phyloP scores from a whole-genome alignment of 2,888 invertebrate genomes.

The Phania funesta region DNA sequence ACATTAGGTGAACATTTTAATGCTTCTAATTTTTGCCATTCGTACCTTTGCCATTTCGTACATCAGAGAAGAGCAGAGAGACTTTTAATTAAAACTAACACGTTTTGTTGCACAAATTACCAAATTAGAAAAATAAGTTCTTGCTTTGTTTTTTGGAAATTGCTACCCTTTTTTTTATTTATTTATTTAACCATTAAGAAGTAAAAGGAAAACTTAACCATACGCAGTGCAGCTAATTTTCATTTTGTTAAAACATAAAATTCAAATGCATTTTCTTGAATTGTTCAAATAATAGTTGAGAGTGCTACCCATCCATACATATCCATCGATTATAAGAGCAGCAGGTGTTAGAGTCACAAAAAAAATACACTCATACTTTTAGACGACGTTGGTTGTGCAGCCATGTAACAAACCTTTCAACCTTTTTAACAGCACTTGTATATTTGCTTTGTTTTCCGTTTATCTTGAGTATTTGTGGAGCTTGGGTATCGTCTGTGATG shows the following conservation, averaged over 20 bases:
- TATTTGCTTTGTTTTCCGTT: conserved; percentile 29
- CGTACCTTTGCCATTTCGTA: conserved; percentile 11
- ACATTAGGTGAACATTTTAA: conserved; percentile 39
- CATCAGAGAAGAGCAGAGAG: conserved; percentile 14
- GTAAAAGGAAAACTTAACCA: conserved; percentile 15
- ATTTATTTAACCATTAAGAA: conserved; percentile 8
- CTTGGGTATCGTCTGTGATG: conserved; percentile 20
- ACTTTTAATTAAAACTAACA: conserved; percentile 66
- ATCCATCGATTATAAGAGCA: conserved; percentile 54
- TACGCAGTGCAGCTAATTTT: conserved; percentile 60
- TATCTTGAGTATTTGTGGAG: conserved; percentile 9
- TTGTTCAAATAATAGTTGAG: conserved; percentile 31
- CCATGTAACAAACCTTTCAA: conserved; percentile 50
- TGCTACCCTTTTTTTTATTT: conserved; percentile 27
- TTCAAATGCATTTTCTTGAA: conserved; percentile 60
- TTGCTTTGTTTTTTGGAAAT: conserved; percentile 9
- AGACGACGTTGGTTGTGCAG: neutral
- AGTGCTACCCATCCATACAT: neutral
- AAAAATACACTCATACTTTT: conserved; percentile 46
- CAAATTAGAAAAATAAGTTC: conserved; percentile 52
- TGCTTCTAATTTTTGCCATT: conserved; percentile 43
- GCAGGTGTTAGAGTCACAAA: conserved; percentile 76
- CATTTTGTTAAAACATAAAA: conserved; percentile 44
- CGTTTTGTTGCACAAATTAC: conserved; percentile 66
- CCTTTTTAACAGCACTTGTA: conserved; percentile 56